Base-by-base conservation (phyloP, 2,113 vertebrate genomes). In the Suricata suricatta region DNA sequence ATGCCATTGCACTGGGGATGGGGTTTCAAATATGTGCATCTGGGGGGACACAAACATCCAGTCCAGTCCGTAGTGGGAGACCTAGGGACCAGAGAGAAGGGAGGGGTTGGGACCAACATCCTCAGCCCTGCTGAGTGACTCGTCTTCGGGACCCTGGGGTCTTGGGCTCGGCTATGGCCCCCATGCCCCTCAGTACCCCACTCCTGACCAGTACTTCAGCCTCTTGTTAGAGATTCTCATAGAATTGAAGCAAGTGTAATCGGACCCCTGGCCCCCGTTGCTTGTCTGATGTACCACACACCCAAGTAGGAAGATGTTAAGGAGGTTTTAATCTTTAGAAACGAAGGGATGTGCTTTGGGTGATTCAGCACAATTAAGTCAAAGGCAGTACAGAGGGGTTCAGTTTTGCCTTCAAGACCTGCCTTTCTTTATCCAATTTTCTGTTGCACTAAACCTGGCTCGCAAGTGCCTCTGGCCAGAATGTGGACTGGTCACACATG, bases 401-500 rank as follows among this genome's bases (percentile, higher is more conserved):
- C 27, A 3, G 1, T 17, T n/a, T 31, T 68, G 14, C 17, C n/a
- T 63, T 71, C 29, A 25, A 0, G 2, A 2, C 27, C 7, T 76
- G 13, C 14, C 79, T 60, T 44, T 27, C 79, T 60, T 44, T 27
- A 13, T 6, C 13, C 31, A 14, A 16, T 25, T 17, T 71, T n/a
- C 14, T 4, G 35, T 1, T n/a, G 76, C 29, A 54, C 35, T 74
- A 47, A 66, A 44, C 13, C 13, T 33, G 63, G 9, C 12, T 35
- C 8, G 5, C 0, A 10, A n/a, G 17, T 35, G 16, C 11, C 9
- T n/a, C 19, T 19, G 60, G 69, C 33, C n/a, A n/a, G 25, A 47
- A 23, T 8, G 1, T 3, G 41, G 19, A 1, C 68, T 71, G 68
- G 3, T 81, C 31, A 76, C 23, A 27, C 1, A 0, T 3, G 33